Base-by-base conservation (phyloP, 1,140 invertebrate species). In the Drosophila rufa region DNA sequence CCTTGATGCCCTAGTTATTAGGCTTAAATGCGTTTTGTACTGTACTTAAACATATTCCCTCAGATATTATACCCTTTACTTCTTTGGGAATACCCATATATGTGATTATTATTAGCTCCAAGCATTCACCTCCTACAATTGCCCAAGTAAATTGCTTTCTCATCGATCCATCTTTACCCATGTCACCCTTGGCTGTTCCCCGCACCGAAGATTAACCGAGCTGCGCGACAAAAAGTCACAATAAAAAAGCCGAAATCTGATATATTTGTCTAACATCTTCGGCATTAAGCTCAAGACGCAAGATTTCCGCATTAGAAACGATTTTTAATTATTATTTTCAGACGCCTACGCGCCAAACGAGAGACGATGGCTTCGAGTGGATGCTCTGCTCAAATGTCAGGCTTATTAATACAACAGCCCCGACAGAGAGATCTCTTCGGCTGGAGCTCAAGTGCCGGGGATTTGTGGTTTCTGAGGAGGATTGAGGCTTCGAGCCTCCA, bases 241-340 rank as follows among this genome's bases (percentile, higher is more conserved):
- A 38, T 38, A 83, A 86, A 87, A 73, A 66, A 67, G 57, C 14
- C 38, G 84, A 90, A 89, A 89, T 89, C 84, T 89, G 84, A 89
- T 90, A 89, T 84, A 89, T 89, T 89, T 90, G 78, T 84, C 74
- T 74, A 75, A 89, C 84, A 89, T 90, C 84, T 83, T 80, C 82
- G 84, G 85, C 80, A 84, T 79, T 89, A 89, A 90, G 85, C 81
- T 66, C 66, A 53, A 77, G 65, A 57, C 50, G 67, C 58, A 67
- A 85, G 82, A 91, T 90, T 90, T 90, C 82, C 85, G 85, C 85
- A 90, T 90, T 90, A 70, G 65, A 85, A 90, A 76, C 76, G 51
- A 76, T 75, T 85, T 83, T 89, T 87, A 89, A 91, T 90, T 90
- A 90, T 91, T 87, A 77, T 87, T 87, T 87, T 90, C 74, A 68